These are phyloP conservation scores for Uromys caudimaculatus DNA, from an alignment of 2,797 vertebrate species.

Conservation along the genomic window DNA sequence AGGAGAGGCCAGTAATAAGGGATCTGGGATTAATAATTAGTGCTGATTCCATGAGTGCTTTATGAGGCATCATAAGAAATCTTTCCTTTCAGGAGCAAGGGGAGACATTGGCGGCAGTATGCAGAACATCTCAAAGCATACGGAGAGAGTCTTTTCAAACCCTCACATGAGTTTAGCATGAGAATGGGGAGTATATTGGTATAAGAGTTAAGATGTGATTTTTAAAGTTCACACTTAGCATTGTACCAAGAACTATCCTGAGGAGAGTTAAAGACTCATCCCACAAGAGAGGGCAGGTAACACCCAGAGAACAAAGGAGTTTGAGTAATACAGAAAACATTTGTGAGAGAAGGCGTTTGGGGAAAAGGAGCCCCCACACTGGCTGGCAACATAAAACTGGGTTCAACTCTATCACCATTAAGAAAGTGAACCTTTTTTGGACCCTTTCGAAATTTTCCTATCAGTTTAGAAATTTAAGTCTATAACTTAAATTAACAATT, in stretches of 20 bases:
- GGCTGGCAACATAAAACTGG: background rate
- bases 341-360: background rate
- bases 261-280: background rate
- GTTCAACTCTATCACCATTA: background rate
- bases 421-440: background rate
- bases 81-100: background rate
- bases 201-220: background rate
- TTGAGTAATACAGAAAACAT: background rate
- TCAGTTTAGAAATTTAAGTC: background rate
- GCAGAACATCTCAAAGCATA: background rate
- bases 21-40: background rate
- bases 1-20: background rate
- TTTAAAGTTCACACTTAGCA: conserved; percentile 27
- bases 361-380: background rate
- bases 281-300: background rate
- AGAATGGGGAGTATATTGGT: background rate
- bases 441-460: background rate
- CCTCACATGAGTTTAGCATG: background rate
- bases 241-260: background rate
- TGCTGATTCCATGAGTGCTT: background rate
- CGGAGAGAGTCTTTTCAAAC: background rate
- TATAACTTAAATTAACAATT: background rate
- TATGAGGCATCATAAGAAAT: background rate
- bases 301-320: background rate
- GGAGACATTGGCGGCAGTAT: background rate